Evolutionary conservation across 2,797 vertebrate genomes (phyloP), one percentile per base, ranked within the genome.

Genomic region (Falco berigora): DNA sequence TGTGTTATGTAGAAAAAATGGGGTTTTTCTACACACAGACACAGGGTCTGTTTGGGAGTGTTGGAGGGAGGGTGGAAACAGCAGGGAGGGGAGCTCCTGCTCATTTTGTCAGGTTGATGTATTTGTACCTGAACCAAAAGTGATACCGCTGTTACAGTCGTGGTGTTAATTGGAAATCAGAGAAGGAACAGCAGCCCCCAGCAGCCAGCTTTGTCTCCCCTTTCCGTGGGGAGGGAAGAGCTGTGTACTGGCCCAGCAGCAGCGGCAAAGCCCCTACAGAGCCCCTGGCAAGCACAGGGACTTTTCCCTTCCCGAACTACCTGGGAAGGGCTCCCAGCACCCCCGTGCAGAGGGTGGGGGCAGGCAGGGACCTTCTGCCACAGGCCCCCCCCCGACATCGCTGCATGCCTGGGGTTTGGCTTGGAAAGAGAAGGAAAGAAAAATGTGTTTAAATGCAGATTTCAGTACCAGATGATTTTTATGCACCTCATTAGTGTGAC

Each of bases 211-310:
- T 42, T 12, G 1, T 38, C 28, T 44, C 40, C 36, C 21, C 2
- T 0, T 15, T 40, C 56, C 25, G 7, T 10, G 32, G 40, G 34
- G 22, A 59, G 44, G 40, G 23, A 46, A 32, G 22, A n/a, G 49
- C 49, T 52, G 19, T 28, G 66, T 19, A 5, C 40, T 9, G 67
- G 12, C 32, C 32, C 44, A n/a, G 46, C 28, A 40, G 27, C 34
- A 40, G 47, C 0, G 1, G 58, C 24, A 42, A 63, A 58, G 34
- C 25, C 30, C 30, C 52, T 40, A 8, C 28, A 23, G 27, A 83
- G 49, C 36, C 34, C 30, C 15, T 22, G 0, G 0, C 0, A 3
- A 75, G 46, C 1, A 0, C 11, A 47, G 34, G 38, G 36, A 30
- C 15, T 58, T 40, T 58, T 22, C 25, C 63, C 20, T 53, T 27